These are phyloP conservation scores for Lasiurus borealis DNA, from an alignment of 2,113 vertebrate genomes.

Conservation along the genomic window DNA sequence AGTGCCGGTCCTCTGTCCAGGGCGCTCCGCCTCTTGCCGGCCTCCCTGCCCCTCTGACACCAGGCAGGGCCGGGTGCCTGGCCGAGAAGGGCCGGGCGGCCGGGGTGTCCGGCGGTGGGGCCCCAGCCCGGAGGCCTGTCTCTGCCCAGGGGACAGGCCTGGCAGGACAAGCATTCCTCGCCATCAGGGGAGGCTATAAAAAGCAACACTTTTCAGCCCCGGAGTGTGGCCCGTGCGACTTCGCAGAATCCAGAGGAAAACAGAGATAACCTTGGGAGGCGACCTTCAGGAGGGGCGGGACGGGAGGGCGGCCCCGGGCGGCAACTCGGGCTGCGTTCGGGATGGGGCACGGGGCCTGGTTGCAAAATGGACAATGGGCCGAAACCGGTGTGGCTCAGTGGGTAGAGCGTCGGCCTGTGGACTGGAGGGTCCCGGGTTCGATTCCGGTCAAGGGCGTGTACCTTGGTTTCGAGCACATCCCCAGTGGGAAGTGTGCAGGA, in stretches of 20 bases:
- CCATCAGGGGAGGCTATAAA: constrained; percentile 90
- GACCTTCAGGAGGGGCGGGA: constrained; percentile 82
- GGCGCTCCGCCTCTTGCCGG: constrained; percentile 18
- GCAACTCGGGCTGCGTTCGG: no score
- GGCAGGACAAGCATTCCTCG: constrained; percentile 87
- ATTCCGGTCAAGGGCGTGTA: no score
- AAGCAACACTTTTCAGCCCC: constrained; percentile 91
- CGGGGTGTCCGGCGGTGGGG: background rate
- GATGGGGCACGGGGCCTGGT: no score
- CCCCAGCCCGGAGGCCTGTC: constrained; percentile 80
- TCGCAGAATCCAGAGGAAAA: constrained; percentile 90
- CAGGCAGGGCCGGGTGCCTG: constrained; percentile 74
- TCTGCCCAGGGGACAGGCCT: constrained; percentile 85
- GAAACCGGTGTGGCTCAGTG: no score
- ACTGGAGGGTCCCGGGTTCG: no score
- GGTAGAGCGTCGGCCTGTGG: no score
- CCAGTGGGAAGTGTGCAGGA: no score
- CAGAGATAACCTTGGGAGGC: constrained; percentile 90
- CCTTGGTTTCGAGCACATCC: no score
- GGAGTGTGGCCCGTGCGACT: constrained; percentile 90
- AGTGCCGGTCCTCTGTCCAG: background rate
- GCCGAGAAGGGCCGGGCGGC: constrained; percentile 74
- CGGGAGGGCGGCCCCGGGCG: background rate
- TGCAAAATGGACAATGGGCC: no score
- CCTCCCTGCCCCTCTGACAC: constrained; percentile 75